Base-by-base conservation (phyloP, 2,113 vertebrate genomes). In the Xiphophorus couchianus region DNA sequence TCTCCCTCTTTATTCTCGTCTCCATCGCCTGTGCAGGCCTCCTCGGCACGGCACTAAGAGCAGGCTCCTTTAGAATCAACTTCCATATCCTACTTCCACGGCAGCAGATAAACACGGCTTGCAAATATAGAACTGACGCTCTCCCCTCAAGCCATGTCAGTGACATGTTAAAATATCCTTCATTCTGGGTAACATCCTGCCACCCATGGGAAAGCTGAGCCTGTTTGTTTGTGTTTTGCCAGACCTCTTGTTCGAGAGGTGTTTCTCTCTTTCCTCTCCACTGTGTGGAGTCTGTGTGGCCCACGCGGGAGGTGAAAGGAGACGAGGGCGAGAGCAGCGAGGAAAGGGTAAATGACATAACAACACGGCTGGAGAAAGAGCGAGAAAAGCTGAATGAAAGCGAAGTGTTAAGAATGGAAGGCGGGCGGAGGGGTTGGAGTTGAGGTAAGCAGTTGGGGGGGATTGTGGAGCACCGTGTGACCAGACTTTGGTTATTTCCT, bases 401-500 rank as follows among this genome's bases (percentile, higher is more conserved):
- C 73, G 60, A 82, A 69, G 80, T 80, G 61, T 74, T 69, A 70
- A 65, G 85, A 67, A 84, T 80, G 74, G 66, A 71, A 80, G 35
- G 74, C 39, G 67, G 71, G 80, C 11, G 72, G 54, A 42, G 2
- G 66, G 54, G 80, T 33, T 58, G 66, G 69, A 85, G 80, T 72
- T 61, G 81, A 68, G 83, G 79, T 72, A 39, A 73, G 61, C 72
- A 66, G 84, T 66, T 85, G 83, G 83, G 84, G 84, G 64, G 39
- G 81, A 66, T 10, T n/a, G 51, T 58, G 17, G 78, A 88, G 90
- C 91, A 93, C 93, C 90, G 92, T 94, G 94, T 92, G 93, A 94
- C 93, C 94, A 94, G 91, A 94, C 93, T 86, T 66, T 14, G 82
- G 90, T 94, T 93, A 92, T 93, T 94, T 94, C 94, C 93, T 90